Evolutionary conservation across 2,113 vertebrate genomes (phyloP).

Genomic region (Chloebia gouldiae): DNA sequence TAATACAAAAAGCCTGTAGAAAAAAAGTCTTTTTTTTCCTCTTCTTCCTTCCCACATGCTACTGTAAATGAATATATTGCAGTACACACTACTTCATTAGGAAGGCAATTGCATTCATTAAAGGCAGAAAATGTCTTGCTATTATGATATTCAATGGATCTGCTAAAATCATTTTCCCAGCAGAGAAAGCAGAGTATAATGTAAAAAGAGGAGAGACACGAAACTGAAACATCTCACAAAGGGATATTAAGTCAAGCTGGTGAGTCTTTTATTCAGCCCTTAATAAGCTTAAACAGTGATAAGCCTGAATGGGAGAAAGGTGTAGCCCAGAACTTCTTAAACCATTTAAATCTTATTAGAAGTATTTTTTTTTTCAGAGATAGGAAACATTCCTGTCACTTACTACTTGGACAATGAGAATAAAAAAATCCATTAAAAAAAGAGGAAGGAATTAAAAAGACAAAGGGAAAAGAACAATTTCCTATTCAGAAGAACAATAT

Average conservation of each 20-base stretch:
- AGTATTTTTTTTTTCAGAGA: background rate
- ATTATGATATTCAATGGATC: background rate
- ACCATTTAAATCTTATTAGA: background rate
- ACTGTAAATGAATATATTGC: background rate
- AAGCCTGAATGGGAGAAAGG: background rate
- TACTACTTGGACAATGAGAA: background rate
- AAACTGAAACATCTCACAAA: background rate
- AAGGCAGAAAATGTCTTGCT: background rate
- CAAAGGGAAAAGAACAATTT: background rate
- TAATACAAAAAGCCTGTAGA: background rate
- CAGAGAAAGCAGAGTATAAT: background rate
- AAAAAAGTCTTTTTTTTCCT: background rate
- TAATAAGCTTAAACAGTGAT: background rate
- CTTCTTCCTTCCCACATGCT: background rate
- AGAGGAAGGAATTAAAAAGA: background rate
- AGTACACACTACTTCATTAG: background rate
- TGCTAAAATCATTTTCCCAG: background rate
- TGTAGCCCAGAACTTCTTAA: background rate
- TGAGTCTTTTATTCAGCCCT: slow-evolving; percentile 3
- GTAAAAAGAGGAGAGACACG: background rate
- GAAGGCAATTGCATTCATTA: background rate
- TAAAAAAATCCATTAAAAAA: background rate
- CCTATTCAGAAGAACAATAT: background rate
- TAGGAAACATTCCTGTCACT: background rate
- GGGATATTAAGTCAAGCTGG: background rate